Evolutionary conservation across 1,140 invertebrate species (phyloP), one percentile per base, ranked within the genome.

Genomic region (Drosophila ananassae): DNA sequence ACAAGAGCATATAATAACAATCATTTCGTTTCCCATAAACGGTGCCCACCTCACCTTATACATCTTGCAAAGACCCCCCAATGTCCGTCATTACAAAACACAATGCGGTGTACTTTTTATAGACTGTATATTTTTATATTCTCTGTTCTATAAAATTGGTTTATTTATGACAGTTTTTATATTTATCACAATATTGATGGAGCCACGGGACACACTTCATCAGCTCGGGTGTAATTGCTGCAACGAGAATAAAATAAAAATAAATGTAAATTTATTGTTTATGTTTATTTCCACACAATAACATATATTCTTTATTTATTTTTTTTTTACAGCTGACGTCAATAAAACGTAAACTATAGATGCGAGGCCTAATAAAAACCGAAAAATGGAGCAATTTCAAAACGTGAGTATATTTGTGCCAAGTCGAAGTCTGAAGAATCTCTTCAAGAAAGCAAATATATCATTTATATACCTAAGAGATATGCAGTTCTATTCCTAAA

Each of bases 1-100:
- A 81, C 71, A 82, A 77, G 73, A 59, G 79, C 63, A 48, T 80
- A 82, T 82, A 82, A 82, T 83, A 83, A 81, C 78, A 83, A 83
- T 83, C 74, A 83, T 83, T 83, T 81, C 81, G 78, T 72, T 78
- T 64, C 24, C 51, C 69, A 69, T 74, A 77, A 81, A 82, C 69
- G 78, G 57, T 39, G 53, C 37, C n/a, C 50, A 34, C 59, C 41
- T 48, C 48, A 13, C 28, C 58, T 9, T 6, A 39, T 9, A 3
- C 44, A 24, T 21, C 21, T 22, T 41, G 2, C 4, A 6, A 41
- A 41, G 30, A 10, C 22, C 22, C 17, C 17, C 28, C 53, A 39
- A 13, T n/a, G 21, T 17, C 50, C 48, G 12, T 37, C 52, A 72
- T 47, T 46, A 62, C 67, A 9, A 66, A 79, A 63, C 47, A 58